Base-by-base conservation (phyloP, 2,797 vertebrate species). In the Saguinus oedipus region DNA sequence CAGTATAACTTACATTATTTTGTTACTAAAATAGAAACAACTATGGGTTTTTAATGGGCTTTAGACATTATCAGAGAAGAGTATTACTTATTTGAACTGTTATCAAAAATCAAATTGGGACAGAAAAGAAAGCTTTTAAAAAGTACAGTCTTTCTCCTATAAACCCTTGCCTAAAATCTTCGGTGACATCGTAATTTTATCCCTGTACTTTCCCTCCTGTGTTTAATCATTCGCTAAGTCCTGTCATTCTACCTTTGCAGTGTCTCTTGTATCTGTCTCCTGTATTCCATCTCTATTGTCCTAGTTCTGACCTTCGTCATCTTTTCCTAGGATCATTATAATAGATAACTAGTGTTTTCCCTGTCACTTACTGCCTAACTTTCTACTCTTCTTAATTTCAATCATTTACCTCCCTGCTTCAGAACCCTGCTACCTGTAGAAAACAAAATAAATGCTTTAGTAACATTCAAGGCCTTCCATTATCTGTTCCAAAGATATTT, bases 361-460 rank as follows among this genome's bases (percentile, higher is more conserved):
- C 83, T 75, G 78, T 61, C 64, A 93, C 74, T 85, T 81, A 72
- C 85, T 79, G 24, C 36, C 55, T 84, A 57, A n/a, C 30, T 88
- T 72, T 82, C 24, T 82, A 61, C 22, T 44, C 10, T 88, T 68
- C 44, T 84, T 48, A 50, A 27, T 87, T 95, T 94, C 80, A 39
- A 50, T 75, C 48, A 46, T 17, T 4, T 44, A 87, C 44, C 44
- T 93, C 19, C 26, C 24, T 96, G 46, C 33, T 59, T 95, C 44
- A 89, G 68, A 95, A 57, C 19, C 36, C n/a, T 94, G 39, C 36
- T 94, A 84, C 57, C 36, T 90, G 84, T 86, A 89, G 61, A 93
- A 96, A 88, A 83, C 76, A 80, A 88, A 93, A 30, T 81, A 92
- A 84, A 46, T 84, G 50, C 59, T 61, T 96, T 92, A 59, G 30